Conservation (phyloP, 2,113 vertebrate genomes). For the Haplochromis vanheusdeni region DNA sequence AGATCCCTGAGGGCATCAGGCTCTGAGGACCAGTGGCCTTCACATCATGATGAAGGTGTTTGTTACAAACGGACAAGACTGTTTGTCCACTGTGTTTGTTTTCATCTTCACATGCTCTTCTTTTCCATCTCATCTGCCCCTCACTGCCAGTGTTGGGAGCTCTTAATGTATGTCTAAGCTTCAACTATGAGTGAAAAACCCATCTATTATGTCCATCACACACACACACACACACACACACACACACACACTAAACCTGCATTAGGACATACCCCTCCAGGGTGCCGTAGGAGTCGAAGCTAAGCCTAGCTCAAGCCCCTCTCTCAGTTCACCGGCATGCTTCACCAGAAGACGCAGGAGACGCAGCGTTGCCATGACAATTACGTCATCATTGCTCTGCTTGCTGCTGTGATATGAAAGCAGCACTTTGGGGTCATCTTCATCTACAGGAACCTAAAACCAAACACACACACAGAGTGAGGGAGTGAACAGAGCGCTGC, state of each 20-base stretch:
- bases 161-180: background rate
- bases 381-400: constrained; percentile 94
- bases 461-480: background rate
- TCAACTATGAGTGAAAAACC: background rate
- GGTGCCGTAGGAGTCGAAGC: constrained; percentile 95
- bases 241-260: background rate
- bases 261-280: constrained; percentile 81
- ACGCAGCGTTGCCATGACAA: constrained; percentile 94
- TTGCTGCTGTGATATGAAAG: constrained; percentile 77
- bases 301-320: constrained; percentile 89
- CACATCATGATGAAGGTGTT: fast-evolving
- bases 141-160: background rate
- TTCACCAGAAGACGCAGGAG: constrained; percentile 90
- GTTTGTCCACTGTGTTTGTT: background rate
- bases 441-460: constrained; percentile 81
- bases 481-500: background rate
- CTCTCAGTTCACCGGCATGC: constrained; percentile 93
- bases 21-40: background rate
- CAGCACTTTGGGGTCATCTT: constrained; percentile 85
- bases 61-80: background rate
- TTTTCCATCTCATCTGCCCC: background rate
- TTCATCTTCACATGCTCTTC: background rate
- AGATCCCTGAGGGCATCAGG: background rate
- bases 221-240: background rate
- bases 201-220: background rate